phyloP scores from a whole-genome alignment of 2,113 vertebrate species.

The Cathartes aura region DNA sequence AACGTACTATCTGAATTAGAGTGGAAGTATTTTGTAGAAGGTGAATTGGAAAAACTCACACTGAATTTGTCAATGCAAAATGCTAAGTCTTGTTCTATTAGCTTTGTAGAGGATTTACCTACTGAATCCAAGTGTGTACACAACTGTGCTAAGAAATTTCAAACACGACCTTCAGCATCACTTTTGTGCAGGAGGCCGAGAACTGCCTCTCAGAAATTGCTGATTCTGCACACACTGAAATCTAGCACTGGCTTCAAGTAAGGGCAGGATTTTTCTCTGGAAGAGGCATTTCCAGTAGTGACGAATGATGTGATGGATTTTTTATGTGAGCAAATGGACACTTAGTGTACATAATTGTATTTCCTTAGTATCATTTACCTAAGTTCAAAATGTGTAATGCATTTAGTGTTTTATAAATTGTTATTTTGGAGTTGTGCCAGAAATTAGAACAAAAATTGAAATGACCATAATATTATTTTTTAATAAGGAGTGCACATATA shows the following conservation, averaged over 20 bases:
- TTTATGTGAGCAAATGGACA: background rate
- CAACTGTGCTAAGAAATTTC: background rate
- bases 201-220: background rate
- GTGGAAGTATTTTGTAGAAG: background rate
- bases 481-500: background rate
- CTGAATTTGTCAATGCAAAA: background rate
- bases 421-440: background rate
- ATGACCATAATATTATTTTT: background rate
- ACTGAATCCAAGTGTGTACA: background rate
- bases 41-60: background rate
- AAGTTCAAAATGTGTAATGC: background rate
- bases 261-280: background rate
- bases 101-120: background rate
- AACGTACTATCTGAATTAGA: background rate
- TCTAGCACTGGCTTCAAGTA: background rate
- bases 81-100: background rate
- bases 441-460: slow-evolving; percentile 1
- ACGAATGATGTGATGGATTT: background rate
- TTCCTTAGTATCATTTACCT: background rate
- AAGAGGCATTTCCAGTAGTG: background rate
- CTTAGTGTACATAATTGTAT: background rate
- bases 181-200: background rate
- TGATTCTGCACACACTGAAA: background rate
- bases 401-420: slow-evolving; percentile 1
- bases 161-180: background rate